Base-by-base conservation (phyloP, 2,113 vertebrate genomes). In the Oryzias celebensis region DNA sequence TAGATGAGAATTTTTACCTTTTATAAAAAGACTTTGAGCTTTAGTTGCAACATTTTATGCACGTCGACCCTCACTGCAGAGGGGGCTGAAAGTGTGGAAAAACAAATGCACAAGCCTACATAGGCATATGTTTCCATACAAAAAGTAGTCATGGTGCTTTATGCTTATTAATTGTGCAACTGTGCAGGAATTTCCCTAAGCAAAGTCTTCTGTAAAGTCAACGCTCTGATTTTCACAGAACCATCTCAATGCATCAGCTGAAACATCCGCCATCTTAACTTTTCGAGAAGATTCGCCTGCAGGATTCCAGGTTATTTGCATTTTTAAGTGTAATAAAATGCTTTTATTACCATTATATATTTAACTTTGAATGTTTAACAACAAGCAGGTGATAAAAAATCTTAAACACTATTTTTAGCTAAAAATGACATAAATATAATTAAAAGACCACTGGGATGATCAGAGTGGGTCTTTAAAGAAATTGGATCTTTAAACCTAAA, bases 131-230 rank as follows among this genome's bases (percentile, higher is more conserved):
- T 52, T 10, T 65, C 42, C n/a, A 22, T 62, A 52, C 72, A 52
- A 49, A 46, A 68, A 49, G n/a, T 46, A 54, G 58, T 65, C 70
- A 73, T 20, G 63, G 20, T 64, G 71, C 68, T 78, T 81, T 66
- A 50, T 74, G 74, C 67, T 90, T 88, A 91, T 86, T 90, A 87
- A 91, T 87, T 83, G 46, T 80, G 79, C 74, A 78, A 89, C 77
- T 81, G 77, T 73, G 52, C 73, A 85, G 87, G 88, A 90, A 91
- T 90, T 89, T 82, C 90, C 88, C 89, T 67, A 12, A 48, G 62
- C 57, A 61, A 75, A 67, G 71, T 52, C 78, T 58, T 58, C 73
- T 70, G 78, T 69, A 77, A 71, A 20, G 47, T 78, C 72, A 84
- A 64, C 73, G 14, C 14, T 17, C 16, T 45, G 14, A 16, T 45